Conservation (phyloP, 2,888 invertebrate genomes). For the Parapristionchus giblindavisi region DNA sequence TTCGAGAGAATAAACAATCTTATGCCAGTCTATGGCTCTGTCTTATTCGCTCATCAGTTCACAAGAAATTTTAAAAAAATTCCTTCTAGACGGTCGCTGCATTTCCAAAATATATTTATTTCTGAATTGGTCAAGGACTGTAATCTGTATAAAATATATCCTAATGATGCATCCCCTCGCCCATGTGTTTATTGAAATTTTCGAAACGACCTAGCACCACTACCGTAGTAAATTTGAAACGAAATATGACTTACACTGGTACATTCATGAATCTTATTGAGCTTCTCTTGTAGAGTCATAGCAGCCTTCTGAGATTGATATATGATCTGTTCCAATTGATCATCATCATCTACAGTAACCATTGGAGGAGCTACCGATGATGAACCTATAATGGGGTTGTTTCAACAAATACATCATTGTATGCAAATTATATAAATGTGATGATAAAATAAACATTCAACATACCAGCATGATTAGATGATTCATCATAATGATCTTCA, state of each 20-base stretch:
- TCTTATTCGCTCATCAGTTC: too few relatives aligned
- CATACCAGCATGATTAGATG: conserved; percentile 29
- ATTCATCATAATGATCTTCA: conserved; percentile 4
- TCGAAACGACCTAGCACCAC: too few relatives aligned
- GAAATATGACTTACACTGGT: conserved; percentile 25
- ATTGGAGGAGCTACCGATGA: conserved; percentile 31
- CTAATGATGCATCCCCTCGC: not conserved
- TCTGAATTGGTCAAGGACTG: too few relatives aligned
- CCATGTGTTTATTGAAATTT: not conserved
- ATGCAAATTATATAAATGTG: not conserved
- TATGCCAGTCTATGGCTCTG: too few relatives aligned
- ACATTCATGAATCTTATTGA: conserved; percentile 47
- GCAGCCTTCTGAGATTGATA: conserved; percentile 52
- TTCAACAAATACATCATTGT: not conserved
- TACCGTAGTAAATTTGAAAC: not conserved
- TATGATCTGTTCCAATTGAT: conserved; percentile 49
- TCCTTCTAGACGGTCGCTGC: too few relatives aligned
- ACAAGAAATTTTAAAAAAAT: too few relatives aligned
- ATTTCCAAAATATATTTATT: too few relatives aligned
- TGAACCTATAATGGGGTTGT: not conserved
- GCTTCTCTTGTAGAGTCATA: conserved; percentile 45
- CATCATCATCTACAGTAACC: conserved; percentile 50
- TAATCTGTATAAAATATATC: not conserved
- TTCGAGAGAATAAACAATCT: too few relatives aligned
- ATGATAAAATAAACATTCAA: not conserved